Evolutionary conservation across 2,113 vertebrate species (phyloP).

Genomic region (Festucalex cinctus): DNA sequence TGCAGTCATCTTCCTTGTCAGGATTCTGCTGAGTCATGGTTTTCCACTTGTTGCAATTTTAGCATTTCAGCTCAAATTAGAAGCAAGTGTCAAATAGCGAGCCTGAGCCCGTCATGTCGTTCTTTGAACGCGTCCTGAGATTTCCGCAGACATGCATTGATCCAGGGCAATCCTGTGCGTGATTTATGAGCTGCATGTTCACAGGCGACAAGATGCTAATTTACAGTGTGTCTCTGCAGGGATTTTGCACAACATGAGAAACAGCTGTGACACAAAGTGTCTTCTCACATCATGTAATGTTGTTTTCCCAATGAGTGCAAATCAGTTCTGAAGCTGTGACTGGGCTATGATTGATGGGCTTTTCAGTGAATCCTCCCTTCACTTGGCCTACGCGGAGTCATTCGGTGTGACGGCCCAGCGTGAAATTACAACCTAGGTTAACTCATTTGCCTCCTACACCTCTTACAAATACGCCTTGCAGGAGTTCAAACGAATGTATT

Average conservation of each 20-base stretch:
- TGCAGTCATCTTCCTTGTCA: neutral
- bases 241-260: neutral
- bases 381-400: neutral
- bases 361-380: neutral
- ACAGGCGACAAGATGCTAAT: constrained; percentile 6
- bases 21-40: constrained; percentile 19
- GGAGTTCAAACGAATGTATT: constrained; percentile 67
- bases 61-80: constrained; percentile 44
- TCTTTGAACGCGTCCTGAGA: neutral
- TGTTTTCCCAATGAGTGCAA: neutral
- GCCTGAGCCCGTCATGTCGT: constrained; percentile 18
- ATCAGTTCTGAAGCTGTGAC: neutral
- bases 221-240: neutral
- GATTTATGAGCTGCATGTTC: constrained; percentile 21
- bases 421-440: neutral
- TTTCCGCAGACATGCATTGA: constrained; percentile 4
- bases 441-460: neutral
- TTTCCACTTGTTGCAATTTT: constrained; percentile 36
- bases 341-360: neutral
- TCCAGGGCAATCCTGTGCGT: neutral
- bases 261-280: neutral
- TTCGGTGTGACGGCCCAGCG: neutral
- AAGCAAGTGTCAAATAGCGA: constrained; percentile 26
- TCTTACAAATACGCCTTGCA: constrained; percentile 23
- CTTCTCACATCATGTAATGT: neutral